A percentile compares a stretch with the other conserved stretches of the same genome.
phyloP scores from a whole-genome alignment of 1,140 invertebrate genomes.

The Sitodiplosis mosellana region DNA sequence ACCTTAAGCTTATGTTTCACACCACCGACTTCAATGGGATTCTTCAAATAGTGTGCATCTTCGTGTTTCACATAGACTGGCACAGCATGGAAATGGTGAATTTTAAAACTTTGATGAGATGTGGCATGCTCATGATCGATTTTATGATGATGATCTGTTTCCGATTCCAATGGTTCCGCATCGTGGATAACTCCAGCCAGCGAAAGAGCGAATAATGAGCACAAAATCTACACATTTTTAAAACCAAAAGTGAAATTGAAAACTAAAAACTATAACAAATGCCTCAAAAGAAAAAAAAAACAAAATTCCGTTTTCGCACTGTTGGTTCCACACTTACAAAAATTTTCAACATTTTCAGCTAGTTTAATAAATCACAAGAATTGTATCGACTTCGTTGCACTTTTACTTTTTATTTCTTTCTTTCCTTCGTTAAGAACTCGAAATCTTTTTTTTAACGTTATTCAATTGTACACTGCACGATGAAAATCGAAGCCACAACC shows the following conservation, averaged over 20 bases:
- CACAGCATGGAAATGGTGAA: slow-evolving; percentile 42
- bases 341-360: slow-evolving; percentile 16
- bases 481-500: too few relatives aligned
- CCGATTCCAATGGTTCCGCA: slow-evolving; percentile 30
- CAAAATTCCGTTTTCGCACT: background rate
- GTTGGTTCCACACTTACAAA: slow-evolving; percentile 14
- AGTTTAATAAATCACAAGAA: background rate
- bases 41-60: slow-evolving; percentile 36
- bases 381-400: too few relatives aligned
- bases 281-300: slow-evolving; percentile 11
- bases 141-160: slow-evolving; percentile 35
- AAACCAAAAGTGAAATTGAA: slow-evolving; percentile 13
- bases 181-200: slow-evolving; percentile 6
- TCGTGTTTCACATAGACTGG: slow-evolving; percentile 44
- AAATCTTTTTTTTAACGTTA: too few relatives aligned
- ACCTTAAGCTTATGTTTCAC: slow-evolving; percentile 34
- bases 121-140: slow-evolving; percentile 39
- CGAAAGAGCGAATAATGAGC: slow-evolving; percentile 1
- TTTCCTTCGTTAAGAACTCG: too few relatives aligned
- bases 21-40: slow-evolving; percentile 37
- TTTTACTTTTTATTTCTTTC: too few relatives aligned
- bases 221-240: slow-evolving; percentile 14
- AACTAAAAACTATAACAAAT: slow-evolving; percentile 11
- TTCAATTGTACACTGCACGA: too few relatives aligned
- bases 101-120: slow-evolving; percentile 42